A percentile compares a stretch with the other conserved stretches of the same genome.
phyloP scores from a whole-genome alignment of 2,113 vertebrate genomes.

The Eira barbara region DNA sequence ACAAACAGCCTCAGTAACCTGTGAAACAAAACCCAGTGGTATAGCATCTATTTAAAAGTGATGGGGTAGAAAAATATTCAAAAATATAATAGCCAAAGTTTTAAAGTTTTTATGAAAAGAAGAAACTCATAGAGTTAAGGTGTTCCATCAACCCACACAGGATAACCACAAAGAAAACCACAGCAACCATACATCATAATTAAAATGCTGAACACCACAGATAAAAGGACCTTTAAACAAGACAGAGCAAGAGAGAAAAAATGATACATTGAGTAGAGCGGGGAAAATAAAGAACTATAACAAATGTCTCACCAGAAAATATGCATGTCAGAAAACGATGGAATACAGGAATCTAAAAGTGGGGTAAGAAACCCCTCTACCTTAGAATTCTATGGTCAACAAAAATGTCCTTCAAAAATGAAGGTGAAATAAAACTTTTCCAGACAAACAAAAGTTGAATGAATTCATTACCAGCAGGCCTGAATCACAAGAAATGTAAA shows the following conservation, averaged over 20 bases:
- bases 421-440: slow-evolving; percentile 15
- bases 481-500: slow-evolving; percentile 23
- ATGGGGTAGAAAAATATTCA: background rate
- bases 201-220: background rate
- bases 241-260: background rate
- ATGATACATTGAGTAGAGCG: background rate
- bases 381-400: background rate
- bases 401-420: slow-evolving; percentile 16
- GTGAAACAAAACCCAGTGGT: background rate
- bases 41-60: background rate
- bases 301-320: slow-evolving; percentile 18
- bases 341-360: background rate
- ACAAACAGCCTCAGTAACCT: background rate
- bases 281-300: background rate
- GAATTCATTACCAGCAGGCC: slow-evolving; percentile 42
- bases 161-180: slow-evolving; percentile 6
- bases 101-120: background rate
- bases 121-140: background rate
- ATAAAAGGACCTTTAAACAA: background rate
- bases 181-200: background rate
- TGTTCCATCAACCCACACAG: background rate
- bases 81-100: background rate
- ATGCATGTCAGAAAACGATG: background rate
- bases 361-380: background rate
- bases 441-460: slow-evolving; percentile 22